Conservation (phyloP, 2,113 vertebrate genomes). For the Calidris pygmaea region DNA sequence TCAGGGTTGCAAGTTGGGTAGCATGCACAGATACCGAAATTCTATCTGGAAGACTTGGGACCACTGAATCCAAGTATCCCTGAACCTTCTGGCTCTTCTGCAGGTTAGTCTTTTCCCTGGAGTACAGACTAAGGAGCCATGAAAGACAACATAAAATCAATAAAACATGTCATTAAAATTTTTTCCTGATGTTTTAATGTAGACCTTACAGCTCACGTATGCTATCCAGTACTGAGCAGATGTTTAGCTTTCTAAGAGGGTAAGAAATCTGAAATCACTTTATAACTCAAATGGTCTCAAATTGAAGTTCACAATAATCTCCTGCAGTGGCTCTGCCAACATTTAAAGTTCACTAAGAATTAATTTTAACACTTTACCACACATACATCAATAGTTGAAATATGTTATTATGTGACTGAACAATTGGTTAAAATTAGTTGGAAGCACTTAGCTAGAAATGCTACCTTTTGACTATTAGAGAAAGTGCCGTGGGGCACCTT, state of each 20-base stretch:
- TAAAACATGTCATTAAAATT: neutral
- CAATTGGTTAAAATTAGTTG: conserved; percentile 9
- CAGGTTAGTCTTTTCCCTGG: neutral
- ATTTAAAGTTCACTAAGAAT: neutral
- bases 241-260: neutral
- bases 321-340: neutral
- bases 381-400: neutral
- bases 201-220: neutral
- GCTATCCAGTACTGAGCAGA: neutral
- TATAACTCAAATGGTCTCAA: neutral
- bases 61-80: neutral
- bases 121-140: neutral
- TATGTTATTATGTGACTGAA: neutral
- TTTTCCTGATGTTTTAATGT: neutral
- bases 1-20: neutral
- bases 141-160: neutral
- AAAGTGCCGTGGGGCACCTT: neutral
- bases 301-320: neutral
- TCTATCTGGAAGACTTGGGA: neutral
- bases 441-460: neutral
- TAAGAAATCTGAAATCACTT: neutral
- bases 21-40: neutral
- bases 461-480: neutral
- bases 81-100: neutral
- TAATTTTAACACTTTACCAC: conserved; percentile 4